phyloP scores from a whole-genome alignment of 2,113 vertebrate species.

The Alosa alosa region DNA sequence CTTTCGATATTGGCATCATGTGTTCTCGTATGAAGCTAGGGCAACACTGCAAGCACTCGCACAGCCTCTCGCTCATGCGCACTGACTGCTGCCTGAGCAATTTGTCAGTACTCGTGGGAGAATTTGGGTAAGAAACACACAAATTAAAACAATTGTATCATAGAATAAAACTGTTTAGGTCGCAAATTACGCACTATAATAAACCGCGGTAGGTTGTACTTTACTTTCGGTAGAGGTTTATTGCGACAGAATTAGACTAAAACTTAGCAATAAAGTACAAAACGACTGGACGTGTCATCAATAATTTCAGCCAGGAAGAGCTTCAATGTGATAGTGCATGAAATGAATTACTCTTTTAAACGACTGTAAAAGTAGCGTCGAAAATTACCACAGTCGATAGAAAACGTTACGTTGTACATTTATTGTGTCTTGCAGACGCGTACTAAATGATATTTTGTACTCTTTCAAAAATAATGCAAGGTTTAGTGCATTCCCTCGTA shows the following conservation, averaged over 20 bases:
- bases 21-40: slow-evolving; percentile 40
- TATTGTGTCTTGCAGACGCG: slow-evolving; percentile 29
- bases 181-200: slow-evolving; percentile 13
- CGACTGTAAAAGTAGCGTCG: slow-evolving; percentile 34
- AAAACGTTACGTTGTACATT: slow-evolving; percentile 24
- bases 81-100: slow-evolving; percentile 55
- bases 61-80: slow-evolving; percentile 53
- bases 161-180: slow-evolving; percentile 39
- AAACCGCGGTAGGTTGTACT: slow-evolving; percentile 8
- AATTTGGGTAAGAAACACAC: slow-evolving; percentile 64
- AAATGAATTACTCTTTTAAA: slow-evolving; percentile 39
- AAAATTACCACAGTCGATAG: slow-evolving; percentile 30
- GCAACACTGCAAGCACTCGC: slow-evolving; percentile 39
- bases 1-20: slow-evolving; percentile 48
- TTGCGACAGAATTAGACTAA: slow-evolving; percentile 45
- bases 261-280: slow-evolving; percentile 60
- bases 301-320: slow-evolving; percentile 58
- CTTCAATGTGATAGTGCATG: slow-evolving; percentile 46
- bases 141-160: slow-evolving; percentile 57
- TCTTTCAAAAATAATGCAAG: slow-evolving; percentile 49
- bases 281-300: slow-evolving; percentile 60
- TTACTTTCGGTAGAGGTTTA: slow-evolving; percentile 43
- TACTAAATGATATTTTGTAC: slow-evolving; percentile 45
- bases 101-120: slow-evolving; percentile 64
- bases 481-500: slow-evolving; percentile 44